A percentile compares a stretch with the other conserved stretches of the same genome.
Conservation (phyloP, 2,888 invertebrate species). For the Drosophila robusta region DNA sequence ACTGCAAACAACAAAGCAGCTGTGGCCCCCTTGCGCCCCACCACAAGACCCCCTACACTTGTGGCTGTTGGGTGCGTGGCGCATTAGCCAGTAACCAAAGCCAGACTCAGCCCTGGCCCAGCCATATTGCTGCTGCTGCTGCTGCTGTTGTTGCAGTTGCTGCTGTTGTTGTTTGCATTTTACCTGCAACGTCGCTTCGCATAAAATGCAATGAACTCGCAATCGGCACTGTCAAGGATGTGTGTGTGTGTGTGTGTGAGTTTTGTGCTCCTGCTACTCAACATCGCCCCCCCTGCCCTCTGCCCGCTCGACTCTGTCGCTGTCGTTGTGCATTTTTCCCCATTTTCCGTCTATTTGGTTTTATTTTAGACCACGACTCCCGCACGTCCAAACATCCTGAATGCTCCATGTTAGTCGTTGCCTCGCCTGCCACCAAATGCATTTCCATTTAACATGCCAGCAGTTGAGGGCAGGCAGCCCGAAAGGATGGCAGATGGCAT, state of each 20-base stretch:
- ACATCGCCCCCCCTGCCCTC: neutral
- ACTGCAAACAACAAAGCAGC: constrained; percentile 62
- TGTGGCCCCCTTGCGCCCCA: constrained; percentile 5
- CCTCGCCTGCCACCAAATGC: constrained; percentile 56
- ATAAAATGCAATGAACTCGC: constrained; percentile 79
- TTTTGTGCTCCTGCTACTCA: constrained; percentile 17
- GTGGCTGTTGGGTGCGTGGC: constrained; percentile 54
- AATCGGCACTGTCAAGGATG: constrained; percentile 51
- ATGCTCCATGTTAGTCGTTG: constrained; percentile 40
- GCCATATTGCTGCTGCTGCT: constrained; percentile 39
- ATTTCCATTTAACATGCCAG: constrained; percentile 76
- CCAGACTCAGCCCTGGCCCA: constrained; percentile 46
- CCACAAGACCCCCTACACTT: constrained; percentile 9
- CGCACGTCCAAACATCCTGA: constrained; percentile 46
- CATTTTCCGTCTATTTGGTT: constrained; percentile 78
- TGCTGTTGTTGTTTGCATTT: constrained; percentile 61
- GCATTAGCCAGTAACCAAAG: constrained; percentile 61
- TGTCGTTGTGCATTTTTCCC: constrained; percentile 68
- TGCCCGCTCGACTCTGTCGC: neutral
- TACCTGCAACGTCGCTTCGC: constrained; percentile 80
- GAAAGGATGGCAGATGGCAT: constrained; percentile 24
- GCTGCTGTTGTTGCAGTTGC: constrained; percentile 22
- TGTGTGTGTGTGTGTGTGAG: constrained; percentile 24
- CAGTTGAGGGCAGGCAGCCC: constrained; percentile 23
- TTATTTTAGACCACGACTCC: constrained; percentile 62